Evolutionary conservation across 2,888 invertebrate genomes (phyloP), one percentile per base, ranked within the genome.

Genomic region (Agapostemon virescens): DNA sequence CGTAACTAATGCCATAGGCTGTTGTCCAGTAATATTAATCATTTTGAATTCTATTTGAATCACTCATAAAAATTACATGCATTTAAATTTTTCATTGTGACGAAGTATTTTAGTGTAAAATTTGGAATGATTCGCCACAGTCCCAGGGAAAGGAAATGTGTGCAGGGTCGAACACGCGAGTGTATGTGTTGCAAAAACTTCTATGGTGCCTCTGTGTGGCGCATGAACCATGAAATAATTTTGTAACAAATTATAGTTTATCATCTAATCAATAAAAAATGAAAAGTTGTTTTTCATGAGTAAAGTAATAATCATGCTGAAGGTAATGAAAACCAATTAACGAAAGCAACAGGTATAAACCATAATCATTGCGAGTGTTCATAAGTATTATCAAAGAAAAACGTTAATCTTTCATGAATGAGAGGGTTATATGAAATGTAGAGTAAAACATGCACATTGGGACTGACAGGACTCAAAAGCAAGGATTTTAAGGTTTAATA

Each of bases 401-500:
- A 74, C 64, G 68, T 76, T 82, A 69, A 74, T 61, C 36, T n/a
- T 66, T 33, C 64, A 79, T 83, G 84, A 74, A 78, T 63, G 79
- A 87, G 49, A 52, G 78, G 83, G 73, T 77, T 68, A 83, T 58
- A 75, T 83, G 78, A 86, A 61, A 77, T 75, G 67, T 84, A 61
- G 70, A 71, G 72, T 77, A 78, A 84, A 77, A 75, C 88, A 90
- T 90, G 89, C 89, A 82, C 77, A 79, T 84, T 58, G 81, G 85
- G 86, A 87, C 42, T 89, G 85, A 73, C 74, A 80, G 87, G 87
- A 88, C 82, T 84, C 69, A 81, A 89, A 90, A 90, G 90, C 90
- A 81, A 87, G 89, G 88, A 83, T 82, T 63, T 67, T 81, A 80
- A 87, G 88, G 85, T 88, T 87, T 79, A 86, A 87, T 87, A 87